Evolutionary conservation across 1,140 invertebrate genomes (phyloP), one percentile per base, ranked within the genome.

Genomic region (Tetranychus cinnabarinus): DNA sequence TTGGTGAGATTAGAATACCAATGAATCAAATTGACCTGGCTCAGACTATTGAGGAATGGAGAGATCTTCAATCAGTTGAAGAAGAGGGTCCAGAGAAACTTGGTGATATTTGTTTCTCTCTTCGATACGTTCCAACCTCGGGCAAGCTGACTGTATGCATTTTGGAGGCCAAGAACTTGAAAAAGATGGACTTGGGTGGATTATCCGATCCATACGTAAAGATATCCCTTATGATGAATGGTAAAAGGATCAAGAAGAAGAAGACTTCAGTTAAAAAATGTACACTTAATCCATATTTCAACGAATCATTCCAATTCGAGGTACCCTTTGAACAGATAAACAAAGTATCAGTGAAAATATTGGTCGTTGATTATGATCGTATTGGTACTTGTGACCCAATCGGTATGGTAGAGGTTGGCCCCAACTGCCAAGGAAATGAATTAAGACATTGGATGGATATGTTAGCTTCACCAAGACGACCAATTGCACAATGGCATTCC

Each of bases 261-360:
- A 99, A 99, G 81, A 99, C 96, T 65, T 96, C 90, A 71, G 93
- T 99, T 78, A 99, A 99, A 81, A 99, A 99, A 78, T 98, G 93
- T 77, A 99, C 96, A 69, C 82, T 99, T 75, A 99, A 99, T 81
- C 95, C 96, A 67, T 99, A 99, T 81, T 99, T 97, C 82, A 99
- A 99, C 81, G 96, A 99, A 82, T 98, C 95, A 69, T 99, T 99
- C 80, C 91, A 91, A 73, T 99, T 99, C 80, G 96, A 99, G 82
- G 92, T 99, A 78, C 96, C 96, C 71, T 99, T 98, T 79, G 96
- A 99, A 81, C 95, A 99, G 80, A 98, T 99, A 77, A 81, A 99
- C 93, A 98, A 98, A 89, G 92, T 99, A 66, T 86, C 91, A 75
- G 79, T 98, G 76, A 82, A 90, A 70, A 86, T 99, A 68, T 98